Base-by-base conservation (phyloP, 2,797 vertebrate genomes). In the Urocyon cinereoargenteus region DNA sequence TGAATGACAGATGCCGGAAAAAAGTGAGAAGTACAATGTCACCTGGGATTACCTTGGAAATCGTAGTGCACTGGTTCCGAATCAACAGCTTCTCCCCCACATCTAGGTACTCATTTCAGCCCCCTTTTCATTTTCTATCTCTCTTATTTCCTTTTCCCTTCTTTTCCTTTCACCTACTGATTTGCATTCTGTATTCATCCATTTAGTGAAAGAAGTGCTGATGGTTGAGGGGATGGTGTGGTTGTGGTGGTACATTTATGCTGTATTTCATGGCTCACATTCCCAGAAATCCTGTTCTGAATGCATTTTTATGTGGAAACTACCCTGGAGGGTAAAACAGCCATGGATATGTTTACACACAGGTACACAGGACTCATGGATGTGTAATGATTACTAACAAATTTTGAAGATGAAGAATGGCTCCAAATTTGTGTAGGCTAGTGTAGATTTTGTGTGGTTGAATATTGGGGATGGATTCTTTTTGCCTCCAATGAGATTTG, bases 401-500 rank as follows among this genome's bases (percentile, higher is more conserved):
- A 86, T 28, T 66, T 12, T 95, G 40, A 93, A 90, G 70, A 83
- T 26, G 22, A 79, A 45, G 61, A 68, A 49, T 51, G 72, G 53
- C 34, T 95, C 26, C 66, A 31, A 22, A 86, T 88, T 72, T 73
- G 45, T 73, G n/a, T 51, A 89, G 34, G 59, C 28, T 62, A 40
- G 87, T 45, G 6, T 66, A 72, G 9, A 73, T 85, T 85, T 36
- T 75, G 28, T 49, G 40, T 77, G 66, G 49, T 34, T 73, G 51
- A 91, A 78, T 72, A 78, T 26, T 62, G 72, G 66, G 26, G 21
- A 61, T 70, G 59, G 53, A 95, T 73, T 92, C 72, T 62, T 87
- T 86, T 91, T 84, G 73, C 78, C 62, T 94, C 92, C 97, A 94
- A 75, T 97, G 95, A 97, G 94, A 97, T 94, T 90, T 94, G 87